Base-by-base conservation (phyloP, 2,888 invertebrate species). In the Drosophila nr. perissopoda region DNA sequence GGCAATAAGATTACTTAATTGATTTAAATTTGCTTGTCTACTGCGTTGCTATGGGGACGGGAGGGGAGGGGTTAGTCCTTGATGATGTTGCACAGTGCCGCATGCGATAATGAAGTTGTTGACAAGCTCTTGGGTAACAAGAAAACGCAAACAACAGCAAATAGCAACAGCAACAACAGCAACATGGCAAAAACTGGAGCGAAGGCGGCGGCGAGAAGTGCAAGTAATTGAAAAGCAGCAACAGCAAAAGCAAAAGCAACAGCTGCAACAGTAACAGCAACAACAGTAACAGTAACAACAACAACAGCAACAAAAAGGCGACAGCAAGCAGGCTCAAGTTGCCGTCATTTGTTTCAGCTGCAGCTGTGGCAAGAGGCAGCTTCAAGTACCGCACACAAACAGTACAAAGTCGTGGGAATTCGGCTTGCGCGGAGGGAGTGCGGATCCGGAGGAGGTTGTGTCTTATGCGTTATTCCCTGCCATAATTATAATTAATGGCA, bases 81-180 rank as follows among this genome's bases (percentile, higher is more conserved):
- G 56, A 56, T 77, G 88, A 79, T 76, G 82, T 76, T 84, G 79
- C 79, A 75, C 88, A 83, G 86, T 59, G 78, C 74, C 72, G 73
- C 87, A 76, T 74, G 73, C 84, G 76, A 85, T 85, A 89, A 85
- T 85, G 89, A 89, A 85, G 89, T 85, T 85, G 84, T 89, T 89
- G 84, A 89, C 88, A 89, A 84, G 89, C 84, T 83, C 76, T 74
- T 81, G 84, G 78, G 69, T 56, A 71, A 77, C 75, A 81, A 70
- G 72, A 76, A 88, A 86, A 72, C 67, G 83, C 73, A 79, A 87
- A 79, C 79, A 75, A 74, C 66, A 74, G 69, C 70, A 81, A 79
- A 65, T 46, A 67, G 42, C 62, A 71, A 68, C 64, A 71, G 62
- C 62, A 27, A 2, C 21, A 58, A 49, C 27, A 54, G 51, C 33